Evolutionary conservation across 2,113 vertebrate species (phyloP).

Genomic region (Phasianus colchicus): DNA sequence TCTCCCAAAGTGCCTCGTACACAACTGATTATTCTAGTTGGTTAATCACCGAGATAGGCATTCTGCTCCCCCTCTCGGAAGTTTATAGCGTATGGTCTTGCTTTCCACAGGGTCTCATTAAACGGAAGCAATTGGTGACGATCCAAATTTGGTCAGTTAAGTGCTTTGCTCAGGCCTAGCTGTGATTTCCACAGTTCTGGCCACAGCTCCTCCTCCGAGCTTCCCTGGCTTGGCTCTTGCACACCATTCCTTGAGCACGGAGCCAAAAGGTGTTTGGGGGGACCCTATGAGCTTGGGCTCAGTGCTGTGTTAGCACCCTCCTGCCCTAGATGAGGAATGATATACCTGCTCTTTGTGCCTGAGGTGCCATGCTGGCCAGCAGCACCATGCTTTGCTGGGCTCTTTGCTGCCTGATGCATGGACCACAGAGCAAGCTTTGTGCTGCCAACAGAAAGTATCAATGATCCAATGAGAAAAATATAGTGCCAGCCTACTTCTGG

Average conservation of each 20-base stretch:
- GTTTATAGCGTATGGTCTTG: neutral
- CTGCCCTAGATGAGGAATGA: neutral
- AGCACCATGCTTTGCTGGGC: neutral
- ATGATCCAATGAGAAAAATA: neutral
- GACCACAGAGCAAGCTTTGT: neutral
- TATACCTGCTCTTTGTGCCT: neutral
- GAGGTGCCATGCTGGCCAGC: fast-evolving
- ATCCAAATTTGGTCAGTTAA: slow-evolving; percentile 51
- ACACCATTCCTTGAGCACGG: fast-evolving
- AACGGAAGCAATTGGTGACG: slow-evolving; percentile 46
- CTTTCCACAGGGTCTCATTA: slow-evolving; percentile 53
- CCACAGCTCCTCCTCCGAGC: neutral
- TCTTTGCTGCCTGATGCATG: neutral
- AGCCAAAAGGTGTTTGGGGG: neutral
- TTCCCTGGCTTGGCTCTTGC: slow-evolving; percentile 6
- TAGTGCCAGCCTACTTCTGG: neutral
- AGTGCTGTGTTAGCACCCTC: neutral
- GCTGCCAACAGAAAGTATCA: neutral
- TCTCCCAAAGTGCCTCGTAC: slow-evolving; percentile 66
- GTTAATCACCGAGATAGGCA: slow-evolving; percentile 53
- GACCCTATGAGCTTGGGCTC: neutral
- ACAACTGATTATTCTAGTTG: slow-evolving; percentile 42
- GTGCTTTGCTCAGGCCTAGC: neutral
- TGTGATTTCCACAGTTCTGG: slow-evolving; percentile 28
- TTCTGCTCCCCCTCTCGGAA: slow-evolving; percentile 55